phyloP scores from a whole-genome alignment of 2,888 invertebrate genomes.

The Spicauda simplicius region DNA sequence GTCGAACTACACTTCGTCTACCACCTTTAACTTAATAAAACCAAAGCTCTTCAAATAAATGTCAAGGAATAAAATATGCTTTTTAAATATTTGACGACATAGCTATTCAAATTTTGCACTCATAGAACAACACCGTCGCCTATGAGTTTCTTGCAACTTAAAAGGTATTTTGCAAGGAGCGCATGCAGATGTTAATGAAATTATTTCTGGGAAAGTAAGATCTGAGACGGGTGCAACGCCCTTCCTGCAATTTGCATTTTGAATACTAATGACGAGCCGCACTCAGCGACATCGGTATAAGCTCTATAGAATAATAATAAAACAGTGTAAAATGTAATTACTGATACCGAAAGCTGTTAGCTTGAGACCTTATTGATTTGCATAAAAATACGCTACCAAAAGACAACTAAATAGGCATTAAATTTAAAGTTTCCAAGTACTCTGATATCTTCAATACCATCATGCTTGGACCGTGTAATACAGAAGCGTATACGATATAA shows the following conservation, averaged over 20 bases:
- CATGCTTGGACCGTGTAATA: slow-evolving; percentile 4
- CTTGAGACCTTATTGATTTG: slow-evolving; percentile 47
- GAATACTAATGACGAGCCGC: slow-evolving; percentile 76
- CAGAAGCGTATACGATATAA: slow-evolving; percentile 4
- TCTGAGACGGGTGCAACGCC: slow-evolving; percentile 76
- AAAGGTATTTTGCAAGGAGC: slow-evolving; percentile 64
- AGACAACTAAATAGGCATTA: slow-evolving; percentile 16
- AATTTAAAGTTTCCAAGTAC: slow-evolving; percentile 27
- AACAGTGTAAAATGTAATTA: slow-evolving; percentile 63
- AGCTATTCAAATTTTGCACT: neutral
- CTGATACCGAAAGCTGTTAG: slow-evolving; percentile 55
- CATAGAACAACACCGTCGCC: slow-evolving; percentile 49
- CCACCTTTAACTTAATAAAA: too few relatives aligned
- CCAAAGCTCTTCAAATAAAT: too few relatives aligned
- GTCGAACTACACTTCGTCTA: too few relatives aligned
- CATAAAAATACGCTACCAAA: slow-evolving; percentile 38
- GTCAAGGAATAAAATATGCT: too few relatives aligned
- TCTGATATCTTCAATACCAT: slow-evolving; percentile 23
- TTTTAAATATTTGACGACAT: neutral
- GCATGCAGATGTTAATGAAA: slow-evolving; percentile 80
- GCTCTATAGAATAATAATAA: slow-evolving; percentile 61
- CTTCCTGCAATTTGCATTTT: slow-evolving; percentile 80
- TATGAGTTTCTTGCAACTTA: slow-evolving; percentile 44
- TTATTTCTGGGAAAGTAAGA: slow-evolving; percentile 81
- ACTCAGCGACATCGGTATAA: slow-evolving; percentile 61